Percentiles rank a stretch among this genome's conserved stretches.
Evolutionary conservation across 1,140 invertebrate species (phyloP).

Genomic region (Zaprionus ghesquierei): DNA sequence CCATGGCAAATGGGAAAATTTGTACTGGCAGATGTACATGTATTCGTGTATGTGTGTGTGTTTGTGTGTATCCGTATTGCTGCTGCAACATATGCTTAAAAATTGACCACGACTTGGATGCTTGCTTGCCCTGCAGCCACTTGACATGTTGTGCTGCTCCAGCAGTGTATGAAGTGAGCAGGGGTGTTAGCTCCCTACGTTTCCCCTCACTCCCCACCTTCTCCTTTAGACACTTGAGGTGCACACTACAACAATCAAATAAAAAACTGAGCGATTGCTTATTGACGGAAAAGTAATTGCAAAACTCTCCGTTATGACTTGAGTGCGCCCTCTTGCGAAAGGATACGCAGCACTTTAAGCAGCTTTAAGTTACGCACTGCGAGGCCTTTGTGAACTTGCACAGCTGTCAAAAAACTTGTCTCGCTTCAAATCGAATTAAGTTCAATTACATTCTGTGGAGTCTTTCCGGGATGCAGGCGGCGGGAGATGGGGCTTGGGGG

Average conservation of each 20-base stretch:
- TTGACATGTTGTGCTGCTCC: conserved; percentile 9
- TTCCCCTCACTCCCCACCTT: background rate
- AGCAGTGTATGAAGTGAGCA: conserved; percentile 4
- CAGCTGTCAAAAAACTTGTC: conserved; percentile 76
- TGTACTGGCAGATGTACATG: conserved; percentile 33
- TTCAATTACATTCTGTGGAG: conserved; percentile 70
- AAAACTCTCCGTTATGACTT: conserved; percentile 1
- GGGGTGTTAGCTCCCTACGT: background rate
- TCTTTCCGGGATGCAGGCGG: conserved; percentile 13
- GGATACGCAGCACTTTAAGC: conserved; percentile 30
- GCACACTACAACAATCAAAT: background rate
- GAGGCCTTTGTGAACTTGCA: conserved; percentile 61
- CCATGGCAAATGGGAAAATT: conserved; percentile 62
- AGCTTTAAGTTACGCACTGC: conserved; percentile 3
- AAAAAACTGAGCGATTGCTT: conserved; percentile 24
- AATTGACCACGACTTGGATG: conserved; percentile 57
- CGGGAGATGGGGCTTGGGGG: background rate
- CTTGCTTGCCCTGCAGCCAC: conserved; percentile 25
- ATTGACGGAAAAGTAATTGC: conserved; percentile 23
- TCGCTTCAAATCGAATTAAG: conserved; percentile 78
- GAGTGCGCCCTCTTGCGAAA: background rate
- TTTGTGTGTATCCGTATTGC: too few relatives aligned
- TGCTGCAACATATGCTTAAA: conserved; percentile 69
- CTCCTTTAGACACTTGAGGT: too few relatives aligned
- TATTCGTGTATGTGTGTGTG: too few relatives aligned